Conservation (phyloP, 2,888 invertebrate species). For the Lampropteryx suffumata region DNA sequence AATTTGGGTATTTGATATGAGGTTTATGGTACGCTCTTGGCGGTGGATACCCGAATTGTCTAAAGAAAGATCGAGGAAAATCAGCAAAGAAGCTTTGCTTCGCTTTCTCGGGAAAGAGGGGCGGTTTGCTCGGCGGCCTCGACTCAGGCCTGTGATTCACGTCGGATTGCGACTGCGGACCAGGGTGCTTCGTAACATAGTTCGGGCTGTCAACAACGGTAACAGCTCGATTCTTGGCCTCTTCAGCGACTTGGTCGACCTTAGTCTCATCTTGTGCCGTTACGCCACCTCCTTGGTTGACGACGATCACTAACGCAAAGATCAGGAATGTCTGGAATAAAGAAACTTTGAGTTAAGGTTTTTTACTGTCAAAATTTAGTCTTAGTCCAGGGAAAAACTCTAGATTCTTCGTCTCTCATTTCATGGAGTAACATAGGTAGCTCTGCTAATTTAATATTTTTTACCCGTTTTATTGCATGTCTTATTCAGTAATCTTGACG, state of each 20-base stretch:
- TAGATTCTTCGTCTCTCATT: too few relatives aligned
- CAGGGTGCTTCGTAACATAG: conserved; percentile 50
- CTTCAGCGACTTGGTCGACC: conserved; percentile 68
- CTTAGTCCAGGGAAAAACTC: too few relatives aligned
- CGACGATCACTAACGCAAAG: conserved; percentile 73
- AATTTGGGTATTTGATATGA: conserved; percentile 53
- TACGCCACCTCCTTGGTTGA: conserved; percentile 65
- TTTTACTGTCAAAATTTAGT: too few relatives aligned
- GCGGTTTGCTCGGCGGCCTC: conserved; percentile 65
- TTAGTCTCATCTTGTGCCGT: conserved; percentile 55
- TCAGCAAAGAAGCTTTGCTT: conserved; percentile 50
- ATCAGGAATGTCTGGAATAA: conserved; percentile 74
- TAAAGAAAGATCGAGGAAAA: conserved; percentile 50
- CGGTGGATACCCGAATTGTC: conserved; percentile 48
- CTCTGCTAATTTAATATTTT: too few relatives aligned
- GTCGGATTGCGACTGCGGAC: conserved; percentile 39
- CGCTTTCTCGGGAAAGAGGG: conserved; percentile 55
- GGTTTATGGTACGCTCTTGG: conserved; percentile 55
- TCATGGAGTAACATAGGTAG: too few relatives aligned
- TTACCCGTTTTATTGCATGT: too few relatives aligned
- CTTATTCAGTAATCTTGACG: too few relatives aligned
- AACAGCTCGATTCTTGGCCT: conserved; percentile 60
- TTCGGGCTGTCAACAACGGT: conserved; percentile 60
- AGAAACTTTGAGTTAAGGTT: conserved; percentile 24
- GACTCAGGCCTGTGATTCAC: conserved; percentile 52